These are phyloP conservation scores for Phylloscopus whistleri DNA, from an alignment of 2,113 vertebrate species.

Conservation along the genomic window DNA sequence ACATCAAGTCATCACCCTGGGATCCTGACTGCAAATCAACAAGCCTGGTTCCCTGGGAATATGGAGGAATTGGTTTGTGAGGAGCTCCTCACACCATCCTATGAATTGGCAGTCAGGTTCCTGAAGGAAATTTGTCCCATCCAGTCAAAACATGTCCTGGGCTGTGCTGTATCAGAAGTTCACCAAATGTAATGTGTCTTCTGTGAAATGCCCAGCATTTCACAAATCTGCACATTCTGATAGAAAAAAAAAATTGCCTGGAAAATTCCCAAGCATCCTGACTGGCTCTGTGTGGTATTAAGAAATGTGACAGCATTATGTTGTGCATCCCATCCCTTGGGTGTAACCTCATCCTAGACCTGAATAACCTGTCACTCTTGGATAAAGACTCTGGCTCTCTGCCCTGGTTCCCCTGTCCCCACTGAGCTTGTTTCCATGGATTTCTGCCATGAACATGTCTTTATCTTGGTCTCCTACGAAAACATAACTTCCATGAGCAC, in stretches of 20 bases:
- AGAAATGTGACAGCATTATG: not conserved
- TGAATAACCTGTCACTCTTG: constrained; percentile 40
- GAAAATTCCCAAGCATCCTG: not conserved
- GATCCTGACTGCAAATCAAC: not conserved
- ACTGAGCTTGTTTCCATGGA: not conserved
- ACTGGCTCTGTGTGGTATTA: not conserved
- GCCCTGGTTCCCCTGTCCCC: not conserved
- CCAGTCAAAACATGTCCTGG: not conserved
- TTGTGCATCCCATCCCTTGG: not conserved
- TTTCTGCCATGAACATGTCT: not conserved
- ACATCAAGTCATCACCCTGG: not conserved
- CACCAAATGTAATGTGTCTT: not conserved
- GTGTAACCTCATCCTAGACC: constrained; percentile 6
- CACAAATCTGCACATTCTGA: not conserved
- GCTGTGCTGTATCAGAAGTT: not conserved
- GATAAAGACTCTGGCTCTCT: not conserved
- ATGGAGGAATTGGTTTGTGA: not conserved
- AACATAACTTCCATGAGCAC: not conserved
- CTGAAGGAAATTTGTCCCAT: not conserved
- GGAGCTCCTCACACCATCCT: not conserved
- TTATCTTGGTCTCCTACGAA: not conserved
- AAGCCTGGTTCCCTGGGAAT: not conserved
- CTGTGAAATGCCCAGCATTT: not conserved
- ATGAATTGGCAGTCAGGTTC: not conserved
- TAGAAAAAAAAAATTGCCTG: not conserved